Evolutionary conservation across 2,113 vertebrate genomes (phyloP), one percentile per base, ranked within the genome.

Genomic region (Barnardius zonarius): DNA sequence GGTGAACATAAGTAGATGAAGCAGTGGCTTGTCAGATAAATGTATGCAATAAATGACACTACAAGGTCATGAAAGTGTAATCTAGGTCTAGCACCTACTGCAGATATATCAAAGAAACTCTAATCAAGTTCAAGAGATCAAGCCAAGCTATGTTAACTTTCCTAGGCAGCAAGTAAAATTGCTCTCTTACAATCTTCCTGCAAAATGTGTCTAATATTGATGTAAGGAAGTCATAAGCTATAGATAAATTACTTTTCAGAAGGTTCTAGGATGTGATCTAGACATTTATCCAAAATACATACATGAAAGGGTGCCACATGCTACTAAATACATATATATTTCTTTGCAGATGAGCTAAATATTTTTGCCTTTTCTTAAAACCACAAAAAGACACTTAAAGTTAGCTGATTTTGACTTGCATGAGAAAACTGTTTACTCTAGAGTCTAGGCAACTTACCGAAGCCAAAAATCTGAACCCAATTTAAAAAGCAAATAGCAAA

Each of bases 401-500:
- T 73, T 89, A 85, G 27, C 9, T 75, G 67, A 70, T 89, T 95
- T 83, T 70, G 17, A 37, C 62, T 92, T 93, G n/a, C 61, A 66
- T 68, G 52, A 94, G 61, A 94, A 94, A 96, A 86, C 59, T 44
- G 55, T 93, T 96, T 93, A 78, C 28, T 70, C 46, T 80, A 92
- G 43, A 80, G 49, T 52, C 39, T 62, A 81, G 52, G 46, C 72
- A 94, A 80, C 8, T 51, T 51, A 92, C 6, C 46, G 14, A 85
- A 83, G 68, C 33, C 55, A 88, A 91, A 94, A 95, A 69, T 88
- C 43, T 94, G 81, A 91, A 94, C 93, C 46, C 49, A 91, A 88
- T 93, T 76, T 88, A 64, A 91, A 95, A 95, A 81, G 18, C 72
- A 95, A 94, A 95, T 79, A 64, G 10, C 28, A 85, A 95, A 89